phyloP scores from a whole-genome alignment of 2,113 vertebrate genomes.

The Melanerpes formicivorus region DNA sequence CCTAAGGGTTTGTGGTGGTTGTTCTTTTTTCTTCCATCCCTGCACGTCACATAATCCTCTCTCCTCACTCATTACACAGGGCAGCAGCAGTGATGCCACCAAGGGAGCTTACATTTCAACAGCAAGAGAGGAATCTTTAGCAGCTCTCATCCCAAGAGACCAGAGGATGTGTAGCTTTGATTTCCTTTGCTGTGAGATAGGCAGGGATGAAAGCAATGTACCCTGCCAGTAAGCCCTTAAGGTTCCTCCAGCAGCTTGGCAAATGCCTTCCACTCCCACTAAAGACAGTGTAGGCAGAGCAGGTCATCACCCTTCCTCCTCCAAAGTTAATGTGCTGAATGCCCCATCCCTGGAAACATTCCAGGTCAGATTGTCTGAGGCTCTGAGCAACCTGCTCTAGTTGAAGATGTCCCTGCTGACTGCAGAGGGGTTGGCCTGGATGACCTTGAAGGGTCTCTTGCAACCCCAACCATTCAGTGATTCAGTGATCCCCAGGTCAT shows the following conservation, averaged over 20 bases:
- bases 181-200: slow-evolving; percentile 24
- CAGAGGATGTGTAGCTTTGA: slow-evolving; percentile 2
- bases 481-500: background rate
- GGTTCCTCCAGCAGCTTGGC: background rate
- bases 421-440: too few relatives aligned
- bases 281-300: background rate
- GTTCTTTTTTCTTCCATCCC: background rate
- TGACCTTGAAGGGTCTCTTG: too few relatives aligned
- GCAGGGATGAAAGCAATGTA: slow-evolving; percentile 34
- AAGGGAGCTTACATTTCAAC: slow-evolving; percentile 36
- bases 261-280: background rate
- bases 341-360: too few relatives aligned
- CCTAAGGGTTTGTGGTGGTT: background rate
- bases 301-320: background rate
- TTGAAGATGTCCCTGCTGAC: too few relatives aligned
- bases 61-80: background rate
- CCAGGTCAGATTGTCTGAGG: too few relatives aligned
- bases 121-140: slow-evolving; percentile 2
- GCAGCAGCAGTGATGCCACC: background rate
- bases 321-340: background rate
- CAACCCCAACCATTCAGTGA: too few relatives aligned
- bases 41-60: background rate
- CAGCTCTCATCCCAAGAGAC: slow-evolving; percentile 6
- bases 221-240: background rate
- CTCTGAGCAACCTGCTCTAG: too few relatives aligned